Base-by-base conservation (phyloP, 2,888 invertebrate genomes). In the Sycophila texana region DNA sequence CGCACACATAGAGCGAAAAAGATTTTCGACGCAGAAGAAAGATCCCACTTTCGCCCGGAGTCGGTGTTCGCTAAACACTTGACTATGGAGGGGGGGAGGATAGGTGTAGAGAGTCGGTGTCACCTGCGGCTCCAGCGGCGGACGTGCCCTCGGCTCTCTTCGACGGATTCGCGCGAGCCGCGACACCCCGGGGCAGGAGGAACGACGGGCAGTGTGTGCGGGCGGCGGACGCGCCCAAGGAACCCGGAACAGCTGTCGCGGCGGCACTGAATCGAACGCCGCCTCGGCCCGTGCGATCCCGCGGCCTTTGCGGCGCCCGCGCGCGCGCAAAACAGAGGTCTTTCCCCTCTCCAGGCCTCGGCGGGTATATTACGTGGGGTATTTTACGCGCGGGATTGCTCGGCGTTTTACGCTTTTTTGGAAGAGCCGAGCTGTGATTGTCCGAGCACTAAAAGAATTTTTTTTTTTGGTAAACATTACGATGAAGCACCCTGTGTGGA, bases 241-340 rank as follows among this genome's bases (percentile, higher is more conserved):
- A 61, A 66, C 60, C 58, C 75, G 67, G 49, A 75, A 79, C 71
- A 79, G 75, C 75, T 73, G 76, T 72, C 76, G 67, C 63, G 57
- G 67, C 53, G 22, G 51, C 55, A 73, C 68, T 76, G 72, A 63
- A 49, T 47, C 47, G 49, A 10, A 57, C 30, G 26, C 51, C 47
- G 30, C 14, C 0, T n/a, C 16, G 53, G 53, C 53, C n/a, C 39
- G 39, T 30, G 39, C 63, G n/a, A 1, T 5, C 26, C 26, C 26
- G n/a, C 22, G 53, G 26, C 10, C 3, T 53, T 14, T 63, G 47
- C 61, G 39, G 16, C 53, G 18, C 20, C 22, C 13, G n/a, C 20
- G 20, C 20, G 20, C 22, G 39, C 26, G 63, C 18, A 30, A 18
- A 65, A 39, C 49, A 3, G 14, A 47, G 30, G 30, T 47, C 47